Evolutionary conservation across 1,140 invertebrate genomes (phyloP).

Genomic region (Epicauta chinensis): DNA sequence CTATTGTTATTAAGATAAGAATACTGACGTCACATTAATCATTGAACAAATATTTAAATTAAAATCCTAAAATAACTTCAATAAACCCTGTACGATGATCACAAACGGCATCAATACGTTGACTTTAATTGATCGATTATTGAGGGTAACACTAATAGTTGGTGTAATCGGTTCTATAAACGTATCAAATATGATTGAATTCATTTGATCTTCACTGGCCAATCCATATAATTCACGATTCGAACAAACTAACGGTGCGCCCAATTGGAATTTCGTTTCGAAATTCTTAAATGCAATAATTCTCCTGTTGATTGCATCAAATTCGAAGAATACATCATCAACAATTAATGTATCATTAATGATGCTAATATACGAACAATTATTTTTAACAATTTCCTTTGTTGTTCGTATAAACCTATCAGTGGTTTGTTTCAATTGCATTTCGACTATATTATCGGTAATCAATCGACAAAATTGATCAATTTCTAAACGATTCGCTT

Average conservation of each 20-base stretch:
- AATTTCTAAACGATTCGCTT: too few relatives aligned
- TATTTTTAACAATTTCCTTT: neutral
- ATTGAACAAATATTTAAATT: too few relatives aligned
- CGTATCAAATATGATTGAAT: too few relatives aligned
- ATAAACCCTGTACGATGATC: neutral
- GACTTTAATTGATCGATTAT: too few relatives aligned
- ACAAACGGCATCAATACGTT: too few relatives aligned
- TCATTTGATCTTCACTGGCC: neutral
- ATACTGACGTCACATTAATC: too few relatives aligned
- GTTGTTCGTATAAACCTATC: neutral
- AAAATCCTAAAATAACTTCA: too few relatives aligned
- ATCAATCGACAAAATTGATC: too few relatives aligned
- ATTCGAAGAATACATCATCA: neutral
- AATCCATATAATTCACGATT: constrained; percentile 9
- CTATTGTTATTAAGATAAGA: too few relatives aligned
- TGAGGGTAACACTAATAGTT: too few relatives aligned
- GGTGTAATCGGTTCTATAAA: too few relatives aligned
- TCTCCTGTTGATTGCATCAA: neutral
- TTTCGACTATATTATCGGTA: neutral
- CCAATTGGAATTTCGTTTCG: constrained; percentile 4
- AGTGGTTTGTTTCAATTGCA: neutral
- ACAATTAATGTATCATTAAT: constrained; percentile 3
- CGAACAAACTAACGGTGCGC: constrained; percentile 10
- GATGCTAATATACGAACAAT: neutral
- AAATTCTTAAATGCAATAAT: neutral